Percentiles rank a stretch among this genome's conserved stretches.
These are phyloP conservation scores for Thunnus maccoyii DNA, from an alignment of 2,113 vertebrate species.

Conservation along the genomic window DNA sequence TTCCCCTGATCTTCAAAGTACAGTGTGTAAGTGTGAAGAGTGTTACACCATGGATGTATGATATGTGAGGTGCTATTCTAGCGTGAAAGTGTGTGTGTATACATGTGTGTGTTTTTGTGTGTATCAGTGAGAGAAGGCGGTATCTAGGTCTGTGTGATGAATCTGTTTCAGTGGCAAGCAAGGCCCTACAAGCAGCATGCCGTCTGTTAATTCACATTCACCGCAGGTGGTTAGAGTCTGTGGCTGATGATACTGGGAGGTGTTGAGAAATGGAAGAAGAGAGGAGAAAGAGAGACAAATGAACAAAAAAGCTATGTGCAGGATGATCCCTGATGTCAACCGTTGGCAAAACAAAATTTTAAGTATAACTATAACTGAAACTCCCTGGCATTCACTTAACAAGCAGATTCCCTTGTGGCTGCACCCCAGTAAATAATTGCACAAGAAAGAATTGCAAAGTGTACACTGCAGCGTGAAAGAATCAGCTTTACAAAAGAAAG, in stretches of 20 bases:
- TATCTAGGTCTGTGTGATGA: slow-evolving; percentile 80
- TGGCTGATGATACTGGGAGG: slow-evolving; percentile 72
- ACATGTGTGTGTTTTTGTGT: slow-evolving; percentile 31
- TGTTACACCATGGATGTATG: slow-evolving; percentile 56
- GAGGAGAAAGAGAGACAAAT: slow-evolving; percentile 57
- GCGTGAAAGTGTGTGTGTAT: slow-evolving; percentile 48
- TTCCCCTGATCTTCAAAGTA: slow-evolving; percentile 65
- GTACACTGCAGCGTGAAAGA: slow-evolving; percentile 12
- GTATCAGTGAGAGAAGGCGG: slow-evolving; percentile 50
- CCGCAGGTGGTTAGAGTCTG: slow-evolving; percentile 72
- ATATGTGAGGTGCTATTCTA: slow-evolving; percentile 71
- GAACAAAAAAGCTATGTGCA: slow-evolving; percentile 34
- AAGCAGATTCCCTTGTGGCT: slow-evolving; percentile 1
- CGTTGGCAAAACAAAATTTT: slow-evolving; percentile 37
- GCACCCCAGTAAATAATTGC: slow-evolving; percentile 23
- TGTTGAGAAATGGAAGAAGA: slow-evolving; percentile 65
- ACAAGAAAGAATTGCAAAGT: slow-evolving; percentile 21
- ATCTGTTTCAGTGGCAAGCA: slow-evolving; percentile 79
- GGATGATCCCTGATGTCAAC: slow-evolving; percentile 55
- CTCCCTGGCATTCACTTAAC: slow-evolving; percentile 14
- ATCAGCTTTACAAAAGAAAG: slow-evolving; percentile 26
- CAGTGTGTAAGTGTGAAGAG: slow-evolving; percentile 68
- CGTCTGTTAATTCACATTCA: slow-evolving; percentile 83
- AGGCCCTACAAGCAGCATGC: slow-evolving; percentile 76
- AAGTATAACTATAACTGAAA: slow-evolving; percentile 17